Percentiles rank a stretch among this genome's conserved stretches.
Evolutionary conservation across 2,797 vertebrate species (phyloP).

Genomic region (Typhlichthys eigenmanni): DNA sequence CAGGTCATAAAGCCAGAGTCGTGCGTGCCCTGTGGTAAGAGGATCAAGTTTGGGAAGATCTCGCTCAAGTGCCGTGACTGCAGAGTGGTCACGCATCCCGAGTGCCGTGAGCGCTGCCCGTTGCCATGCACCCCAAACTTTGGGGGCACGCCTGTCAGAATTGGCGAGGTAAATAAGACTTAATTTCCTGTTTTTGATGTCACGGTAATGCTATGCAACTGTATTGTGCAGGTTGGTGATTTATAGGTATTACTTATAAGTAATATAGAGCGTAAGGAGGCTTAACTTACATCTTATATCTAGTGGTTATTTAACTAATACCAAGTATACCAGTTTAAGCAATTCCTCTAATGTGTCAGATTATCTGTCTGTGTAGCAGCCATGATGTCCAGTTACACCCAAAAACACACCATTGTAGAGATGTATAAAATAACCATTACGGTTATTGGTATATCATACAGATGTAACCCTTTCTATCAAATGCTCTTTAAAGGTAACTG

Average conservation of each 20-base stretch:
- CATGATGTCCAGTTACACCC: too few species aligned
- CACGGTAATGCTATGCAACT: background rate
- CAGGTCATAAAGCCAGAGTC: constrained; percentile 97
- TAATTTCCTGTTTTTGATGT: background rate
- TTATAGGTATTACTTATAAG: too few species aligned
- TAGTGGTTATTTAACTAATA: too few species aligned
- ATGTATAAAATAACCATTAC: too few species aligned
- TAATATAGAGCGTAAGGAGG: too few species aligned
- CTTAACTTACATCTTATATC: too few species aligned
- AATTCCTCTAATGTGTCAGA: too few species aligned
- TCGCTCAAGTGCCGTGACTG: constrained; percentile 94
- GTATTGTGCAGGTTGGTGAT: background rate
- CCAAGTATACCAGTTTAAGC: too few species aligned
- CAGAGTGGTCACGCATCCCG: constrained; percentile 88
- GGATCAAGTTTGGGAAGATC: constrained; percentile 96
- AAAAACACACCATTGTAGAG: too few species aligned
- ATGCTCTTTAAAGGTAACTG: background rate
- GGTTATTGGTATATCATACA: too few species aligned
- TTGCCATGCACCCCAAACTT: constrained; percentile 91
- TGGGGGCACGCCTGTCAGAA: constrained; percentile 85
- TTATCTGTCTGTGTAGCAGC: too few species aligned
- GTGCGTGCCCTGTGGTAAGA: constrained; percentile 95
- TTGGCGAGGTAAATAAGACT: constrained; percentile 80
- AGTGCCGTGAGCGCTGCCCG: constrained; percentile 93
- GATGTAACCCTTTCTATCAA: too few species aligned